Base-by-base conservation (phyloP, 2,113 vertebrate species). In the Onychostoma macrolepis region DNA sequence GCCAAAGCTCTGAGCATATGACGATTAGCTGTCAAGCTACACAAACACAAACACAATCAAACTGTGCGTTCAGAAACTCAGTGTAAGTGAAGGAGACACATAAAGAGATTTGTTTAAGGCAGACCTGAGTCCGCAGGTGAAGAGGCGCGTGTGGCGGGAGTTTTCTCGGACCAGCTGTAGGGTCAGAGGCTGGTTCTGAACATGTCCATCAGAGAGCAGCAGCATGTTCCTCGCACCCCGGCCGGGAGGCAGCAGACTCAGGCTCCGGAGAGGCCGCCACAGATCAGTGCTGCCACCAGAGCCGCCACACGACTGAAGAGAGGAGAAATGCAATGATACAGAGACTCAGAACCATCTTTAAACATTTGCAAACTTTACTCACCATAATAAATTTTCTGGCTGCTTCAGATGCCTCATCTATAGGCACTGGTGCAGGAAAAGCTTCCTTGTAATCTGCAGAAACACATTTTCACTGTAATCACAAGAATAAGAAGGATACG, bases 181-280 rank as follows among this genome's bases (percentile, higher is more conserved):
- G 0, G 95, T 96, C 84, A 96, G 80, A 50, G 89, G 89, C 0
- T 95, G 86, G 30, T 95, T 95, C 89, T 97, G 97, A 85, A 98
- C 88, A 89, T 98, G 97, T 4, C 97, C 97, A 26, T 97, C 97
- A 0, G 96, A 97, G 87, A 97, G 92, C 81, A 98, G 93, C 88
- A 98, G 92, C 83, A 98, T 90, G 84, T 95, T 97, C 75, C 95
- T 93, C 3, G 91, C 12, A 24, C 95, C 94, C 11, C 84, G 85
- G 24, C 95, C 93, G 3, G 96, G 96, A 80, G 94, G 94, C 24
- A 98, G 92, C 61, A 98, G 93, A 75, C 91, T 93, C 82, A 97
- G 93, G 7, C 92, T 95, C 17, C 86, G 94, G 53, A 98, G 94
- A 0, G 92, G 92, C 71, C 95, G 95, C 97, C 96, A 97, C 83